Base-by-base conservation (phyloP, 2,888 invertebrate species). In the Cerastis leucographa region DNA sequence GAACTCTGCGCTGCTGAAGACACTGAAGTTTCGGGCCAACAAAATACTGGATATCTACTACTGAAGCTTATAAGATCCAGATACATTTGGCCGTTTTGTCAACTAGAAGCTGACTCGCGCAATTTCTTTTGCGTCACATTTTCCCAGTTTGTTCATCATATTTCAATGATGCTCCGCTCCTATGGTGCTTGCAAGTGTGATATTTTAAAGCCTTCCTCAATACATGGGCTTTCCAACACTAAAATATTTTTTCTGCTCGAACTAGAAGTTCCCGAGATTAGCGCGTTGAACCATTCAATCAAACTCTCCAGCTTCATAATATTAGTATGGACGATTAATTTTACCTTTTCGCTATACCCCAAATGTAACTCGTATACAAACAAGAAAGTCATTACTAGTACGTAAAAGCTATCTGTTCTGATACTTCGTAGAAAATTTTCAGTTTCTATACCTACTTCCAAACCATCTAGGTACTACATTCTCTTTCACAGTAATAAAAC, bases 401-500 rank as follows among this genome's bases (percentile, higher is more conserved):
- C 11, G 35, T n/a, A 12, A n/a, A n/a, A 61, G 5, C 19, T 64
- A 12, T 25, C 40, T 69, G 69, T 25, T 65, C 25, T 22, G 5
- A 42, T 40, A 11, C 2, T 35, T 19, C n/a, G 12, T 12, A 19
- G 17, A 29, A 73, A 29, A 54, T 54, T 42, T 19, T 35, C 3
- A 46, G 25, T 25, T 42, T 35, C 59, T 12, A 46, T 46, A 12
- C 25, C 56, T 56, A 56, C n/a, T 56, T 6, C 6, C 56, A 64
- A 49, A 14, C 22, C 6, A 61, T 61, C 35, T n/a, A n/a, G n/a
- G n/a, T n/a, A 77, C 29, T 49, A 54, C 17, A 7, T 17, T 25
- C 14, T 29, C 17, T 66, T 61, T n/a, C 22, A 46, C 66, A 14
- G 17, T 74, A 62, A 62, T 51, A 65, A 59, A 65, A 65, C 64